Evolutionary conservation across 2,797 vertebrate species (phyloP), one percentile per base, ranked within the genome.

Genomic region (Harpagifer antarcticus): DNA sequence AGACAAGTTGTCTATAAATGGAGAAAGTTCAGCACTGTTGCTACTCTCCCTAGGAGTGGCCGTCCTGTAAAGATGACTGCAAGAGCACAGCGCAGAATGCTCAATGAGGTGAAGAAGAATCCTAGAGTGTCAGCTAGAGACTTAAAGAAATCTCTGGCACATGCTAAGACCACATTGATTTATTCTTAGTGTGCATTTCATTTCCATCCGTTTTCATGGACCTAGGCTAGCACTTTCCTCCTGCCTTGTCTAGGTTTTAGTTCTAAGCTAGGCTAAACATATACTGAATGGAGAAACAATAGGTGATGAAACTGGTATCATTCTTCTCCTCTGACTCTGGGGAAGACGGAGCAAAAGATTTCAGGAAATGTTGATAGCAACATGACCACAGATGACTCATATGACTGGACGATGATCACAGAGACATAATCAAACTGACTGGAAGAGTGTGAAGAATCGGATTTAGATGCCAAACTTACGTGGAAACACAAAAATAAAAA

Each of bases 391-490:
- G 40, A 53, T 53, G 13, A 49, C 57, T 50, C 59, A 48, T 7
- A 43, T 31, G 20, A 53, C 44, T 61, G 40, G 65, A 49, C 33
- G 27, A 14, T 17, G 19, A 48, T 48, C 53, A 16, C 1, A 33
- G 53, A 52, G 40, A 19, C 52, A 23, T 31, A 23, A 17, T n/a
- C 27, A 47, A 64, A 62, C 10, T 31, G 13, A 14, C 37, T 33
- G 14, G 6, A 27, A 5, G 45, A 37, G 7, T 4, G 5, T 42
- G 16, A 62, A 45, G 6, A 15, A 57, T 45, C 37, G n/a, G 10
- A 45, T 40, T 23, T 50, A 65, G 23, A 53, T 9, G 15, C 86
- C 89, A 70, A 90, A 92, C 43, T 14, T 40, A 23, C 16, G 44
- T 0, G 12, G 11, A 47, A 23, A 5, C 5, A 31, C 45, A 74